A percentile compares a stretch with the other conserved stretches of the same genome.
Conservation (phyloP, 2,797 vertebrate genomes). For the Protosalanx chinensis region DNA sequence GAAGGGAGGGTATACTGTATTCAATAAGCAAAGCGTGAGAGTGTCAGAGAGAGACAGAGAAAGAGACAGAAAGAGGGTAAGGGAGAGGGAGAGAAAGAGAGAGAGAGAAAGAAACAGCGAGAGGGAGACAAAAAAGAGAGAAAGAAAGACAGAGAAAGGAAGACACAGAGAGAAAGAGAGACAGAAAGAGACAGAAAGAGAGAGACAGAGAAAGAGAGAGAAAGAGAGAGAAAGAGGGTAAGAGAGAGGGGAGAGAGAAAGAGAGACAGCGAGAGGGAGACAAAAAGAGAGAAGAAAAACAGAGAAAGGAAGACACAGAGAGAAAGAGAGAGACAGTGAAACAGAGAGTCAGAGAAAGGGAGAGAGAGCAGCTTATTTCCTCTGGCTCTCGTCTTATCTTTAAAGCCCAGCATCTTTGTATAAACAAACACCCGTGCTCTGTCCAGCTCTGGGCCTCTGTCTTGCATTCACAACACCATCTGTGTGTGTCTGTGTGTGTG, state of each 20-base stretch:
- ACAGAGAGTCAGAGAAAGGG: not conserved
- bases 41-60: not conserved
- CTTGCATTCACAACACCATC: slow-evolving; percentile 10
- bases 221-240: not conserved
- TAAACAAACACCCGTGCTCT: not conserved
- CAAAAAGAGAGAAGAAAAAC: too few species aligned
- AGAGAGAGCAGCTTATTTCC: not conserved
- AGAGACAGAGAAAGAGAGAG: slow-evolving; percentile 5
- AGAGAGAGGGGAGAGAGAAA: not conserved
- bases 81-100: slow-evolving; percentile 24
- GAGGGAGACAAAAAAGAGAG: not conserved
- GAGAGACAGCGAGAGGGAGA: not conserved
- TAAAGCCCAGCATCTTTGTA: not conserved
- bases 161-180: not conserved
- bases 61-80: slow-evolving; percentile 16
- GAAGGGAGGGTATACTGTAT: too few species aligned
- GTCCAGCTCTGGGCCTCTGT: not conserved
- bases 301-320: not conserved
- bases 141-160: not conserved
- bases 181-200: not conserved
- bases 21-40: not conserved
- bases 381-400: slow-evolving; percentile 3
- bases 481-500: not conserved
- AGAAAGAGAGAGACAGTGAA: not conserved
- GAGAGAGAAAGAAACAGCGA: not conserved